Evolutionary conservation across 2,797 vertebrate species (phyloP), one percentile per base, ranked within the genome.

Genomic region (Anomalospiza imberbis): DNA sequence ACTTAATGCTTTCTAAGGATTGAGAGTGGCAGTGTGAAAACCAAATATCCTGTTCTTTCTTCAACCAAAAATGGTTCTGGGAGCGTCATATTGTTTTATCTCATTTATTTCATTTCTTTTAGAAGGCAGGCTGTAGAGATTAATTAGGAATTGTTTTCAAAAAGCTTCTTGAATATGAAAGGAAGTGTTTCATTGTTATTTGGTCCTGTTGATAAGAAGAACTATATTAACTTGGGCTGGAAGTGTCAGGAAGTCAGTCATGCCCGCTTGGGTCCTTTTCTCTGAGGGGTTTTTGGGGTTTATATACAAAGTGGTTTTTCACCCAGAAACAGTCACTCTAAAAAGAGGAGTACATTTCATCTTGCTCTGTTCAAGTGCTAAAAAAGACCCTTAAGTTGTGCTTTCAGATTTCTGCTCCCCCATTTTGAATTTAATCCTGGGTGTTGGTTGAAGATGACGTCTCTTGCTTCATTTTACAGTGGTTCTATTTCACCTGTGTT

Each of bases 131-230:
- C 44, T 83, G 50, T 53, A 67, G 63, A 68, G 71, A 88, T 94
- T 92, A 91, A 92, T 95, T 95, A 92, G n/a, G 51, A 94, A 68
- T 72, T 72, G 32, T 88, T 93, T 95, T 89, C 55, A 88, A 26
- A 85, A 92, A 70, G 25, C 32, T 72, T 36, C 26, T 81, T 73
- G 57, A 85, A 58, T 85, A 62, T 78, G 82, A 76, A 91, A 63
- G 76, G 14, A 29, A 71, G 19, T 26, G 15, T 7, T 84, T 88
- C 73, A 10, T 60, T 79, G 58, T 82, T 55, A 61, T 78, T 91
- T 85, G 24, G 54, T 86, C 47, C 26, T 53, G 11, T 54, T 65
- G 66, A 40, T 67, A 55, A 88, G 55, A 86, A 55, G 20, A 60
- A 26, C 12, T 38, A 11, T 58, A 66, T 21, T 16, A 50, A 4